Evolutionary conservation across 2,888 invertebrate species (phyloP), one percentile per base, ranked within the genome.

Genomic region (Imbricaverruca yamaguchii): DNA sequence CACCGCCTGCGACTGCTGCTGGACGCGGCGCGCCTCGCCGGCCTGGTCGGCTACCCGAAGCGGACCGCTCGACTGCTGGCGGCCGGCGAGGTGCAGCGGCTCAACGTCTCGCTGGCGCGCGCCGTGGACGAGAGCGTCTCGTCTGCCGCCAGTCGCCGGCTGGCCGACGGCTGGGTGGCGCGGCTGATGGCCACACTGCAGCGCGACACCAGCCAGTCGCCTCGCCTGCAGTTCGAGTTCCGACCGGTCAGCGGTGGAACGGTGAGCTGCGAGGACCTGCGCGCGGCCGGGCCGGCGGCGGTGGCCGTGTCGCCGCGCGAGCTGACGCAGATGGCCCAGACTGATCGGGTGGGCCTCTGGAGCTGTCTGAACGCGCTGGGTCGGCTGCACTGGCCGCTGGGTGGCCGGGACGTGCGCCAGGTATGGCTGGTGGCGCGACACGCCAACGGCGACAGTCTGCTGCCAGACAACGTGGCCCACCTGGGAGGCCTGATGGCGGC

Each of bases 311-410:
- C 15, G 79, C 79, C 23, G 57, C 57, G 57, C 23, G 79, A 57
- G 79, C 25, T 79, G 55, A 4, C 15, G 7, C n/a, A 10, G 21
- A 77, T 77, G 56, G 56, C 56, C 9, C n/a, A 10, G 11, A 23
- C 53, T 1, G 56, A 77, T 25, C 56, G 6, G 21, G 8, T n/a
- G 11, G 79, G 18, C 23, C 79, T 79, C 13, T 79, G 79, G 79
- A 79, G 79, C 57, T 79, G 79, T 23, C 79, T 79, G 23, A 25
- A 25, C 57, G 15, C 56, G 57, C 79, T 79, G 56, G 79, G 79
- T 12, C 23, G 57, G 57, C 79, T 79, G 79, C 57, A 2, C n/a
- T 79, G 79, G 79, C 57, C 4, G 79, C 15, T 57, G 79, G 25
- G 11, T 12, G 57, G 57, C 23, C 13, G 57, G 12, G 8, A 11